phyloP scores from a whole-genome alignment of 2,113 vertebrate species.

The Dendrocopos noguchii region DNA sequence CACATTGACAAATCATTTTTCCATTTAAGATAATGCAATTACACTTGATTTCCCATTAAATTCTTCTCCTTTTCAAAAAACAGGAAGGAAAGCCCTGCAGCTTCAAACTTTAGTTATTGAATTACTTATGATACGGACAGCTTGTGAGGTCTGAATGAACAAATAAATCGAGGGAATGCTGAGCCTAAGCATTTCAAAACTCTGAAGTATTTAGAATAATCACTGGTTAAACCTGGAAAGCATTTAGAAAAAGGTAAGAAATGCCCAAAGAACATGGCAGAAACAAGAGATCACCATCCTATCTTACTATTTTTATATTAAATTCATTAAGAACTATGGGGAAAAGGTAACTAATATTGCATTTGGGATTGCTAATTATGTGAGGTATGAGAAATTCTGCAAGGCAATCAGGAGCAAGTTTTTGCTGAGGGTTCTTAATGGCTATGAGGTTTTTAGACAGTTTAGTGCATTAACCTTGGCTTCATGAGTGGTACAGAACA shows the following conservation, averaged over 20 bases:
- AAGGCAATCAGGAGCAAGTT: background rate
- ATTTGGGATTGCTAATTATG: background rate
- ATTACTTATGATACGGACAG: constrained; percentile 18
- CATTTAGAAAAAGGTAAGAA: background rate
- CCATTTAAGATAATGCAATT: constrained; percentile 24
- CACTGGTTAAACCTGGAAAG: background rate
- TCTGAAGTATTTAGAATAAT: constrained; percentile 36
- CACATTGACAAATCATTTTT: constrained; percentile 35
- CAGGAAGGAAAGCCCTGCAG: constrained; percentile 7
- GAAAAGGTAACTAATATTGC: background rate
- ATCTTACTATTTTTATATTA: background rate
- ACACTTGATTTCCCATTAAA: constrained; percentile 36
- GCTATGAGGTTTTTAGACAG: background rate
- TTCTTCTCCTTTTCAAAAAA: constrained; percentile 8
- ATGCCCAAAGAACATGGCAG: background rate
- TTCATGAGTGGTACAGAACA: fast-evolving
- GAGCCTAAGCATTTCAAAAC: constrained; percentile 34
- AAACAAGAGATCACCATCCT: background rate
- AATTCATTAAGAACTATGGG: background rate
- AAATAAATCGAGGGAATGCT: constrained; percentile 37
- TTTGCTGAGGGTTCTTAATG: background rate
- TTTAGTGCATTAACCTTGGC: background rate
- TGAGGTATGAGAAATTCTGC: background rate
- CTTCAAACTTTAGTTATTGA: constrained; percentile 61
- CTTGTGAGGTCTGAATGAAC: constrained; percentile 42